Conservation (phyloP, 2,113 vertebrate species). For the Actinemys pallida region DNA sequence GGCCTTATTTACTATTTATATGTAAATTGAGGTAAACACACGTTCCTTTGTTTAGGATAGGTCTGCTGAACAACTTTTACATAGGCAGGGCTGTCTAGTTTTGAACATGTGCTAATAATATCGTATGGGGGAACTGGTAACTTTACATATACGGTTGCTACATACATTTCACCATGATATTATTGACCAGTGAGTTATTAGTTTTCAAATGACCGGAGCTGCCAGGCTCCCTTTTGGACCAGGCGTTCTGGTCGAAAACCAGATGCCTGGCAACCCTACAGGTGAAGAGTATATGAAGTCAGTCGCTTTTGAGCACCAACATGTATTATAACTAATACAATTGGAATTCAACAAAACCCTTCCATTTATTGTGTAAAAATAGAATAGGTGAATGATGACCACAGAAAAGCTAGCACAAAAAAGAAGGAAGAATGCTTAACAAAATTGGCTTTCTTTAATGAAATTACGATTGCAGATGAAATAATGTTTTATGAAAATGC, state of each 20-base stretch:
- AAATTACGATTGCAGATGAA: conserved; percentile 39
- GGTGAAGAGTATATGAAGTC: neutral
- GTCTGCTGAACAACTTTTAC: neutral
- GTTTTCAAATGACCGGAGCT: neutral
- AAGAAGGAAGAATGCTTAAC: neutral
- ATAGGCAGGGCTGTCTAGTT: neutral
- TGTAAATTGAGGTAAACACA: neutral
- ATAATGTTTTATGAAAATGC: conserved; percentile 25
- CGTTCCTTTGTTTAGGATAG: neutral
- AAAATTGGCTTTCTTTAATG: conserved; percentile 4
- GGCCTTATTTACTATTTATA: neutral
- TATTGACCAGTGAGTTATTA: neutral
- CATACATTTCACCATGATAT: neutral
- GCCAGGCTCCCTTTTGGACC: no score
- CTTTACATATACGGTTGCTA: no score
- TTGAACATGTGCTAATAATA: neutral
- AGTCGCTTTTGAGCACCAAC: neutral
- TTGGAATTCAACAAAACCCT: neutral
- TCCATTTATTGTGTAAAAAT: neutral
- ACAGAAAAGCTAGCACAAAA: neutral
- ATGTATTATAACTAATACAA: neutral
- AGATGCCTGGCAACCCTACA: neutral
- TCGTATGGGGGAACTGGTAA: neutral
- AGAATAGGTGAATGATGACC: neutral
- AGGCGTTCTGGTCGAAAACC: no score